Percentiles rank a stretch among this genome's conserved stretches.
Conservation (phyloP, 2,113 vertebrate species). For the Atherinomorus stipes region DNA sequence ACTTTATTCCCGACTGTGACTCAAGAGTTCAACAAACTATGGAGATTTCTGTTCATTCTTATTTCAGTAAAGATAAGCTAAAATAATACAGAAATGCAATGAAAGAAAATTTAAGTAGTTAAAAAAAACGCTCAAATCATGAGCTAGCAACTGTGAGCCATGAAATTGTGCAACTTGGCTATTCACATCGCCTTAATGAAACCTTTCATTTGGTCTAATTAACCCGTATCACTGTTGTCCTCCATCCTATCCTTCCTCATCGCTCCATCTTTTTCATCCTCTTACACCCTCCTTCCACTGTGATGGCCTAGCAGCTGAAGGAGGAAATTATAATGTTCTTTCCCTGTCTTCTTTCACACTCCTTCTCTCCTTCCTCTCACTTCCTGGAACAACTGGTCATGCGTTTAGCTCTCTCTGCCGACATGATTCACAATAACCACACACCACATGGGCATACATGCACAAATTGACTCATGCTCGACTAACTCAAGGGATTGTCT, state of each 20-base stretch:
- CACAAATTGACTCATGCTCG: conserved; percentile 48
- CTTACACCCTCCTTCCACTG: conserved; percentile 40
- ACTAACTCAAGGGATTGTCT: conserved; percentile 18
- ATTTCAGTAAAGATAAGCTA: not conserved
- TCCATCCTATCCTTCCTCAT: conserved; percentile 33
- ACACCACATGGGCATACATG: conserved; percentile 28
- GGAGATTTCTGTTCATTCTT: not conserved
- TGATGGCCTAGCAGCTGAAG: conserved; percentile 50
- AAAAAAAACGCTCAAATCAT: conserved; percentile 1
- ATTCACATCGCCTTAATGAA: conserved; percentile 35
- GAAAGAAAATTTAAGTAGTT: not conserved
- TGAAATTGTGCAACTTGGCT: conserved; percentile 41
- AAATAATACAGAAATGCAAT: not conserved
- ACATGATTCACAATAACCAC: conserved; percentile 53
- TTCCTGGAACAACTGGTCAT: conserved; percentile 42
- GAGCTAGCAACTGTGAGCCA: conserved; percentile 9
- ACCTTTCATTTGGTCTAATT: conserved; percentile 74
- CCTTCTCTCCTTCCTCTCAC: conserved; percentile 28
- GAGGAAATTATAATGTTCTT: conserved; percentile 73
- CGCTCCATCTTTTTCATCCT: conserved; percentile 35
- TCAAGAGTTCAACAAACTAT: too few relatives aligned
- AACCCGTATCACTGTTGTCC: conserved; percentile 48
- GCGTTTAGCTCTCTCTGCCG: conserved; percentile 39
- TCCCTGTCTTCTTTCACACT: conserved; percentile 35
- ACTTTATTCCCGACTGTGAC: too few relatives aligned